Conservation (phyloP, 2,797 vertebrate genomes). For the Peromyscus melanophrys region DNA sequence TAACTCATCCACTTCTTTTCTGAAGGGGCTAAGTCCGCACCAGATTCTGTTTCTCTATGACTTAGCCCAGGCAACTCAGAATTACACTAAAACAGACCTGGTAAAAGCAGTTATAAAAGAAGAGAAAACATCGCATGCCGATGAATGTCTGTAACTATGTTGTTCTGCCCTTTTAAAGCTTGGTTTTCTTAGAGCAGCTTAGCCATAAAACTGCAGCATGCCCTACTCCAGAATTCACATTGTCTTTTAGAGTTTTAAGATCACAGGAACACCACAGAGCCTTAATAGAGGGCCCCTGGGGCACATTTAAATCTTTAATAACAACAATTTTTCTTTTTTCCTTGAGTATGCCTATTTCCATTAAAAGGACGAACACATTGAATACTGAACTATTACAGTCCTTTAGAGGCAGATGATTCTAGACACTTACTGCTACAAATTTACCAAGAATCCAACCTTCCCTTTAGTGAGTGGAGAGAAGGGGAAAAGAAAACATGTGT, state of each 20-base stretch:
- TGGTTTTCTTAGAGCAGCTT: constrained; percentile 73
- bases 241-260: constrained; percentile 81
- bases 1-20: constrained; percentile 50
- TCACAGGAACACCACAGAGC: constrained; percentile 75
- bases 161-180: constrained; percentile 78
- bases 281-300: constrained; percentile 78
- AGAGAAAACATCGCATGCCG: constrained; percentile 52
- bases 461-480: neutral
- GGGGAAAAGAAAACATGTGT: constrained; percentile 53
- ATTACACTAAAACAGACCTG: constrained; percentile 73
- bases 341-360: constrained; percentile 70
- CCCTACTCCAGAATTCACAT: constrained; percentile 67
- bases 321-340: constrained; percentile 79
- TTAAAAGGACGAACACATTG: constrained; percentile 72
- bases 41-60: constrained; percentile 67
- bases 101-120: constrained; percentile 76
- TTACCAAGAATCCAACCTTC: constrained; percentile 18
- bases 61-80: constrained; percentile 45
- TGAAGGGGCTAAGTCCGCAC: neutral
- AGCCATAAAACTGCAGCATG: constrained; percentile 68
- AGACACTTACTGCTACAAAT: constrained; percentile 38
- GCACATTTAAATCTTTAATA: constrained; percentile 85
- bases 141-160: constrained; percentile 74
- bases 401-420: constrained; percentile 52
- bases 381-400: constrained; percentile 45